Percentiles rank a stretch among this genome's conserved stretches.
phyloP scores from a whole-genome alignment of 2,113 vertebrate species.

The Phalacrocorax aristotelis region DNA sequence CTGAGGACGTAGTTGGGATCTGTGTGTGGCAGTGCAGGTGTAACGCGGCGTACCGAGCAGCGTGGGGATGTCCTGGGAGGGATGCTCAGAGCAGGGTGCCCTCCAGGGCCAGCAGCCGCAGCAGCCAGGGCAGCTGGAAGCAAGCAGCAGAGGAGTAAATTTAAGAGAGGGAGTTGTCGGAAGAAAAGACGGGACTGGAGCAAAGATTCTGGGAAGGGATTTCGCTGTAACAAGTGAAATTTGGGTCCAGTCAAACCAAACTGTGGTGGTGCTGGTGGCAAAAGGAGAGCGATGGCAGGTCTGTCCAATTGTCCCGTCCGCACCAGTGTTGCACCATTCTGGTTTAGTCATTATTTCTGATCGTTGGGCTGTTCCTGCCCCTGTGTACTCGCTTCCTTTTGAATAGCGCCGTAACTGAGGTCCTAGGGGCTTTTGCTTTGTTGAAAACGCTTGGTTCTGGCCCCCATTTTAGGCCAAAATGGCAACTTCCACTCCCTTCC shows the following conservation, averaged over 20 bases:
- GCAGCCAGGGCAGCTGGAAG: background rate
- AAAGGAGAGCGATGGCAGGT: background rate
- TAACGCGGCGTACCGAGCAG: rapidly evolving
- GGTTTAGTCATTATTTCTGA: background rate
- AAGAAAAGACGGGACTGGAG: background rate
- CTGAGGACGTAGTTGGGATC: background rate
- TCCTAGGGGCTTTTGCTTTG: background rate
- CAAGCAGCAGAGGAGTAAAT: background rate
- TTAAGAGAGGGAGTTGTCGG: background rate
- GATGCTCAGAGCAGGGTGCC: background rate
- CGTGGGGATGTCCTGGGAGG: background rate
- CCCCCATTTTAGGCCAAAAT: background rate
- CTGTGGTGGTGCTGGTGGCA: background rate
- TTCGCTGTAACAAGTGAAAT: background rate
- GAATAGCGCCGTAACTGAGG: background rate
- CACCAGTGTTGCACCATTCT: rapidly evolving
- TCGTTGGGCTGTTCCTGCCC: background rate
- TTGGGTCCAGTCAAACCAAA: background rate
- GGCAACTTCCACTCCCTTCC: background rate
- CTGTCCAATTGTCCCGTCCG: rapidly evolving
- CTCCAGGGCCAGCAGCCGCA: background rate
- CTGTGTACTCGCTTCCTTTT: background rate
- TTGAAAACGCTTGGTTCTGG: background rate
- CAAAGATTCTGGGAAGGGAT: background rate
- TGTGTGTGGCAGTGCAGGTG: background rate